Evolutionary conservation across 2,888 invertebrate genomes (phyloP).

Genomic region (Drosophila atripex): DNA sequence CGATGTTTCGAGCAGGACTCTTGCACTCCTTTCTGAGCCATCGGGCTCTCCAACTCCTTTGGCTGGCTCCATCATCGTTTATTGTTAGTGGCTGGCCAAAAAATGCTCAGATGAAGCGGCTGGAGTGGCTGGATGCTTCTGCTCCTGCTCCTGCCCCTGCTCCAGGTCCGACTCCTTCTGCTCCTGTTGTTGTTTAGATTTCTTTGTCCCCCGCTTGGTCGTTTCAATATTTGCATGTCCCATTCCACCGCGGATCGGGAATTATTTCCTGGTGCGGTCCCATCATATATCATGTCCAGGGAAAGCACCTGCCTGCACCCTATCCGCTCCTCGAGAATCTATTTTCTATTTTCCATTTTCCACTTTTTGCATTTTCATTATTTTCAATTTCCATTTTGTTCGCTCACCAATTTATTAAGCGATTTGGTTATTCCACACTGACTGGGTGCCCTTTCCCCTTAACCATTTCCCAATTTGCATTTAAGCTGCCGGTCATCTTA

Average conservation of each 20-base stretch:
- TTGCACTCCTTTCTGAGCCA: conserved; percentile 31
- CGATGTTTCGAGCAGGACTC: conserved; percentile 47
- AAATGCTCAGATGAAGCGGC: conserved; percentile 26
- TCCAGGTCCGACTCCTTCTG: conserved; percentile 40
- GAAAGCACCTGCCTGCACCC: conserved; percentile 16
- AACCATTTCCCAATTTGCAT: conserved; percentile 21
- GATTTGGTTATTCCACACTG: conserved; percentile 10
- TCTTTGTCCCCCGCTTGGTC: conserved; percentile 65
- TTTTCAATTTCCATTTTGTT: conserved; percentile 65
- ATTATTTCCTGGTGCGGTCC: conserved; percentile 73
- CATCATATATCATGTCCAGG: conserved; percentile 77
- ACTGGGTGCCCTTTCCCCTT: not conserved
- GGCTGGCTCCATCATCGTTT: conserved; percentile 61
- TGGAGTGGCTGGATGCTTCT: conserved; percentile 2
- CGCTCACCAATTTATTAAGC: conserved; percentile 56
- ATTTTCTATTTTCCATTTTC: conserved; percentile 9
- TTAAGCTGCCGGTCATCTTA: conserved; percentile 39
- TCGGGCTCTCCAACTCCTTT: conserved; percentile 15
- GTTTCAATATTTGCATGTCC: conserved; percentile 74
- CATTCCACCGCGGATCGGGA: conserved; percentile 54
- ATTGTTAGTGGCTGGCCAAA: conserved; percentile 64
- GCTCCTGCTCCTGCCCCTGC: conserved; percentile 51
- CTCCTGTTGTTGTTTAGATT: conserved; percentile 72
- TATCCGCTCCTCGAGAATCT: conserved; percentile 5
- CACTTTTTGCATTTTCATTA: conserved; percentile 68